Evolutionary conservation across 2,113 vertebrate species (phyloP).

Genomic region (Cacatua alba): DNA sequence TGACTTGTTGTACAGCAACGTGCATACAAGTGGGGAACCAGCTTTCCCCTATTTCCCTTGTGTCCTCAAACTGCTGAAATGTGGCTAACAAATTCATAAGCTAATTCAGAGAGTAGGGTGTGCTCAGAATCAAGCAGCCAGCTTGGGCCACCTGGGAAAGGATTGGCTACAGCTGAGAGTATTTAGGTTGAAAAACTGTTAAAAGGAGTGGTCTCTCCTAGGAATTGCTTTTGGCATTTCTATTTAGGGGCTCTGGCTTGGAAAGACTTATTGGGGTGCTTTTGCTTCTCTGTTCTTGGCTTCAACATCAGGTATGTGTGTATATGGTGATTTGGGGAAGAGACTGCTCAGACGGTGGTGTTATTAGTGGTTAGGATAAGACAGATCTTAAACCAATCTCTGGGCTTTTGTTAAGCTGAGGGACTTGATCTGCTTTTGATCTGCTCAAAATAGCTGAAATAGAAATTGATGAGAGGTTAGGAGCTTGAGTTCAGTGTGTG

Average conservation of each 20-base stretch:
- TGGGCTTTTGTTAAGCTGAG: not conserved
- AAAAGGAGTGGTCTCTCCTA: not conserved
- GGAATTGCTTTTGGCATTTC: accelerated
- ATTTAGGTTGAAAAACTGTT: not conserved
- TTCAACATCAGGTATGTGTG: not conserved
- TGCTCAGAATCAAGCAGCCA: not conserved
- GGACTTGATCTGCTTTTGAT: not conserved
- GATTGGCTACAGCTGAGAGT: not conserved
- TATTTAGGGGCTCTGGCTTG: accelerated
- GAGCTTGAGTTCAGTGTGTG: not conserved
- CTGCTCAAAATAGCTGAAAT: not conserved
- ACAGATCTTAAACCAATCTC: not conserved
- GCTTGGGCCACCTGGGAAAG: not conserved
- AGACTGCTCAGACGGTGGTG: not conserved
- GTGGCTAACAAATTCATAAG: not conserved
- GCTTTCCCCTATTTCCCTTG: not conserved
- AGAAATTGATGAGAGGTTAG: not conserved
- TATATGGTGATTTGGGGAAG: not conserved
- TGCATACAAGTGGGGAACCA: not conserved
- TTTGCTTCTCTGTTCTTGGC: not conserved
- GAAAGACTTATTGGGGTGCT: accelerated
- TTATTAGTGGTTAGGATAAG: not conserved
- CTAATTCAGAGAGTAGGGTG: not conserved
- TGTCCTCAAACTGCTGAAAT: not conserved
- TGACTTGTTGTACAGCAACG: not conserved